Base-by-base conservation (phyloP, 2,888 invertebrate genomes). In the Melanchra persicariae region DNA sequence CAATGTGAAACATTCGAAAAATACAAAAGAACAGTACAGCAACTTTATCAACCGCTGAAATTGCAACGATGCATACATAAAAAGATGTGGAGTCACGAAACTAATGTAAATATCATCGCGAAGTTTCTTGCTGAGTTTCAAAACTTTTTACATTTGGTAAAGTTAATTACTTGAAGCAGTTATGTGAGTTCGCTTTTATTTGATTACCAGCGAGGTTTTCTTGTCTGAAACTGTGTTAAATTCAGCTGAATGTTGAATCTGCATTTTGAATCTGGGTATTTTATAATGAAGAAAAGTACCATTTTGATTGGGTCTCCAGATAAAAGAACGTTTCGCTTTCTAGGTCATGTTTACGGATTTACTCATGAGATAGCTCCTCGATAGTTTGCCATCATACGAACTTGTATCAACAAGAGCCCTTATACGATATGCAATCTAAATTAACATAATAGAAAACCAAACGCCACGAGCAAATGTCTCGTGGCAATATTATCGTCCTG, bases 101-200 rank as follows among this genome's bases (percentile, higher is more conserved):
- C 73, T 72, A 61, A 58, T 59, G 71, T 26, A 79, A 76, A 72
- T 59, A 51, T 62, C 52, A 79, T 45, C 17, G n/a, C 26, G 17
- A 45, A 70, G 45, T 58, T 62, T 57, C 61, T 58, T 22, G 34
- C 30, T 15, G n/a, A 59, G 49, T 37, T 62, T n/a, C 12, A 12
- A 52, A 80, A 80, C 26, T 70, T 74, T 58, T 65, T 57, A 61
- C 64, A 79, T 62, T 67, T 67, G 30, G 2, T 74, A 30, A 72
- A 60, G 37, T 51, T 58, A 65, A 67, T 74, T 74, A 75, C 59
- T 40, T 43, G 30, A 77, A 54, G 34, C 37, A 51, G 49, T 70
- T 57, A 24, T 26, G 22, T n/a, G 37, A 52, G 24, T 47, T 77
- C 1, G 8, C 52, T 68, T 70, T 70, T 40, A 57, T 70, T 73